phyloP scores from a whole-genome alignment of 2,113 vertebrate species.

The Glareola pratincola region DNA sequence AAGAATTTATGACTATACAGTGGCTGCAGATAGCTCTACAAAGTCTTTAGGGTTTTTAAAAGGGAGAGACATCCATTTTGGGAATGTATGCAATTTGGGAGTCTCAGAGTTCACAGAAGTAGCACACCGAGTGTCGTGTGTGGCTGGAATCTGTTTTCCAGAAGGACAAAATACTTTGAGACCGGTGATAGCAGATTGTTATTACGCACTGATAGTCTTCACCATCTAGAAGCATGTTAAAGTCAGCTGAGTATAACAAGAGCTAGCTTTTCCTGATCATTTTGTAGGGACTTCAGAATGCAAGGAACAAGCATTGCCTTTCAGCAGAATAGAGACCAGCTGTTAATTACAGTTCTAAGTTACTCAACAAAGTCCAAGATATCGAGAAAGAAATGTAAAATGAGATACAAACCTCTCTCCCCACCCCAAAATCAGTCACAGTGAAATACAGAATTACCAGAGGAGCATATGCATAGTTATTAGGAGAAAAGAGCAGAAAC shows the following conservation, averaged over 20 bases:
- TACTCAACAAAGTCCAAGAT: neutral
- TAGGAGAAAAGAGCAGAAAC: neutral
- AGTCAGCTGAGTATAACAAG: neutral
- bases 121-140: neutral
- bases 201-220: neutral
- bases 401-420: neutral
- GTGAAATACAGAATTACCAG: neutral
- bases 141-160: neutral
- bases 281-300: neutral
- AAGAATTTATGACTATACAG: neutral
- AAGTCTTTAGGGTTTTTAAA: neutral
- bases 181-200: neutral
- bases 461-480: neutral
- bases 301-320: neutral
- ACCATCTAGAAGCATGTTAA: neutral
- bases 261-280: neutral
- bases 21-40: neutral
- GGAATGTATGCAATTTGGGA: neutral
- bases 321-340: neutral
- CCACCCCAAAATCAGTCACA: neutral
- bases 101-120: neutral
- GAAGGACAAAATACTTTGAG: neutral
- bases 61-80: neutral
- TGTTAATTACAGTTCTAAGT: neutral
- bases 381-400: neutral